Conservation (phyloP, 1,140 invertebrate genomes). For the Proales similis region DNA sequence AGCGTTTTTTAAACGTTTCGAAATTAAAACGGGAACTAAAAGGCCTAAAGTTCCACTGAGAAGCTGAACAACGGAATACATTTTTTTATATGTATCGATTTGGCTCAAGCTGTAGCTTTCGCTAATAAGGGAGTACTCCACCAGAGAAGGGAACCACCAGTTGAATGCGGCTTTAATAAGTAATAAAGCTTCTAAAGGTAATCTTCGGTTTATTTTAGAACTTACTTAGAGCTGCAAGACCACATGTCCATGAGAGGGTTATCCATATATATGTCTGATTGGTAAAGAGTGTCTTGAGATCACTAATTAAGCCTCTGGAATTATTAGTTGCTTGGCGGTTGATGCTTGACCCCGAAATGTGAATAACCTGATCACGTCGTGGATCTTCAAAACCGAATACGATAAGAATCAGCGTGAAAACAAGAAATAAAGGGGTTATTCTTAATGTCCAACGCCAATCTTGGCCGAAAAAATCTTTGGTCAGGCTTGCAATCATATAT, state of each 20-base stretch:
- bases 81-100: constrained; percentile 19
- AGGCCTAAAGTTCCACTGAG: constrained; percentile 9
- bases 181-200: no score
- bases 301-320: constrained; percentile 4
- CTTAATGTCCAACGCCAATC: constrained; percentile 30
- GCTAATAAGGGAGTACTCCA: constrained; percentile 23
- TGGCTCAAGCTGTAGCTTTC: neutral
- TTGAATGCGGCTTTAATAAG: no score
- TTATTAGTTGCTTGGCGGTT: neutral
- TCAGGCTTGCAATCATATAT: constrained; percentile 15
- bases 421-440: constrained; percentile 9
- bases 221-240: constrained; percentile 14
- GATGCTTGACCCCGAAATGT: neutral
- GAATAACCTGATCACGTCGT: neutral
- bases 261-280: constrained; percentile 19
- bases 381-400: constrained; percentile 13
- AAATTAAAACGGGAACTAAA: constrained; percentile 7
- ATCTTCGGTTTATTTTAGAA: no score
- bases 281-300: constrained; percentile 28
- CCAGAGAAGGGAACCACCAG: constrained; percentile 29
- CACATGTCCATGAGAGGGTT: constrained; percentile 3
- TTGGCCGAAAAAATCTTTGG: constrained; percentile 13
- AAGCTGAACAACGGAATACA: constrained; percentile 19
- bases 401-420: constrained; percentile 2
- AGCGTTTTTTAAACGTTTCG: constrained; percentile 15